Base-by-base conservation (phyloP, 2,888 invertebrate genomes). In the Diogma glabrata region DNA sequence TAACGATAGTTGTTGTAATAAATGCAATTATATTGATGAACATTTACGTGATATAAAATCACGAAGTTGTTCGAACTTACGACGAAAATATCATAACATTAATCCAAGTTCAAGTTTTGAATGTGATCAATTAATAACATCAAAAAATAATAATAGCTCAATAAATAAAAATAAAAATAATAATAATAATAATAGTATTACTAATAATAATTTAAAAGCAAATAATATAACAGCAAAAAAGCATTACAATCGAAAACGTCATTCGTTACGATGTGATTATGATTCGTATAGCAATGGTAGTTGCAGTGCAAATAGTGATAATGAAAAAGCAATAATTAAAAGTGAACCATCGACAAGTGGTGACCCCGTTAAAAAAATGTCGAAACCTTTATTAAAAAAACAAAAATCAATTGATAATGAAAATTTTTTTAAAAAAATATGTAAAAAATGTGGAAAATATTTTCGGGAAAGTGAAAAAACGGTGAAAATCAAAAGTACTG, bases 81-180 rank as follows among this genome's bases (percentile, higher is more conserved):
- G 43, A 12, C 43, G 23, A 14, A 43, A 43, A n/a, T 23, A 23
- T 6, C 12, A 43, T 43, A 43, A 43, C 23, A 43, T 20, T 22
- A 43, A n/a, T 43, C n/a, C n/a, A n/a, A n/a, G n/a, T n/a, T n/a
- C n/a, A n/a, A 43, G 43, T 43, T 43, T 43, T 43, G 43, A 43
- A n/a, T 43, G 23, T 43, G 20, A 22, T 43, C 22, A n/a, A n/a
- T n/a, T n/a, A n/a, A n/a, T n/a, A n/a, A n/a, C n/a, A n/a, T n/a
- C n/a, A n/a, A n/a, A n/a, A n/a, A n/a, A n/a, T n/a, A n/a, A 20
- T 40, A 20, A 20, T 28, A 20, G 40, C n/a, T 19, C 22, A 43
- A 22, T 17, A 24, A 46, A 46, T 46, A 22, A 24, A 24, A 24
- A 46, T 46, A 46, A 22, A 24, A 26, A 46, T 46, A 46, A 16